A percentile compares a stretch with the other conserved stretches of the same genome.
Conservation (phyloP, 2,888 invertebrate genomes). For the Lissocephala sabroskyi region DNA sequence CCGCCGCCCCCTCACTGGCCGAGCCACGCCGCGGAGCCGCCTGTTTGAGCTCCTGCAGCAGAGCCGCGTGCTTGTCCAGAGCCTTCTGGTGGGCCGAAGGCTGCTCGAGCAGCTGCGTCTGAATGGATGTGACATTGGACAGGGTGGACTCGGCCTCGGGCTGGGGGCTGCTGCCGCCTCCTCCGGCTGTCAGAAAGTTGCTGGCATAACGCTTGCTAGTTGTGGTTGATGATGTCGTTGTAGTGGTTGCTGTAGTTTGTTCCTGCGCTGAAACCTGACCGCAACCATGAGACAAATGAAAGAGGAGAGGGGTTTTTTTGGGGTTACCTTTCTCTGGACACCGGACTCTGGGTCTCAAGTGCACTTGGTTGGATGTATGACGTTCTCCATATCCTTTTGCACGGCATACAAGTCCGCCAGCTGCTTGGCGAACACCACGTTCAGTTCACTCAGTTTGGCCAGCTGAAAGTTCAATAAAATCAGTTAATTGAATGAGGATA, state of each 20-base stretch:
- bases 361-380: slow-evolving; percentile 70
- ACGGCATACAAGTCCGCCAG: slow-evolving; percentile 69
- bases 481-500: too few relatives aligned
- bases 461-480: slow-evolving; percentile 44
- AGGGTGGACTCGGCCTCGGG: slow-evolving; percentile 70
- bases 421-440: slow-evolving; percentile 69
- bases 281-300: neutral
- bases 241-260: slow-evolving; percentile 53
- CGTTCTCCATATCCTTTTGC: slow-evolving; percentile 73
- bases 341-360: slow-evolving; percentile 72
- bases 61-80: slow-evolving; percentile 59
- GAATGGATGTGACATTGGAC: slow-evolving; percentile 72
- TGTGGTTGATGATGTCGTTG: slow-evolving; percentile 51
- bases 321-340: slow-evolving; percentile 62
- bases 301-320: too few relatives aligned
- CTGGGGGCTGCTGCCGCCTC: neutral
- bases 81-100: slow-evolving; percentile 54
- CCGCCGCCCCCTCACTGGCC: slow-evolving; percentile 12
- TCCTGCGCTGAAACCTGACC: slow-evolving; percentile 65
- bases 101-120: slow-evolving; percentile 70
- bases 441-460: slow-evolving; percentile 69
- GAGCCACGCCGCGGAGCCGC: slow-evolving; percentile 21
- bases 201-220: slow-evolving; percentile 59
- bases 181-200: slow-evolving; percentile 42
- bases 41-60: slow-evolving; percentile 61